Evolutionary conservation across 2,113 vertebrate species (phyloP), one percentile per base, ranked within the genome.

Genomic region (Elachura formosa): DNA sequence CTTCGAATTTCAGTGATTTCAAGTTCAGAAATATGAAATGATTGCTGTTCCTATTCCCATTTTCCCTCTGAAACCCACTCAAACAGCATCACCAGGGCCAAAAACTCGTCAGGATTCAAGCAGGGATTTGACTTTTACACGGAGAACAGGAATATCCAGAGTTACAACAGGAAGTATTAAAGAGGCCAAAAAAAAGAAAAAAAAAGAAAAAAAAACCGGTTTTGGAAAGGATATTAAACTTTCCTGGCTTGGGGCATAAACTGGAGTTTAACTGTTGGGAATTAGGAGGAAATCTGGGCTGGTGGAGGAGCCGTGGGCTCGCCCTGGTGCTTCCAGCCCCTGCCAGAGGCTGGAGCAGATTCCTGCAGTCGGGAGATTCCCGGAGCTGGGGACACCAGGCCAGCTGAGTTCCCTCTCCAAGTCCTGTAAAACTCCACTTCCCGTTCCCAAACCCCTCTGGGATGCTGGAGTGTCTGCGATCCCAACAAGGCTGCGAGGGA

Each of bases 191-290:
- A 33, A 56, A 56, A 6, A 45, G 64, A 38, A 66, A 40, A 24
- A 6, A 26, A 18, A n/a, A 25, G 34, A 24, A 25, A 6, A 40
- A 41, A 49, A 45, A 63, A 73, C 25, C 0, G 8, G 16, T 52
- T 91, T 91, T 95, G 95, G 94, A 95, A 94, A 94, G 93, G 91
- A 97, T 92, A 45, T 94, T 74, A 96, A 96, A 96, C 89, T 96
- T 97, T 94, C 95, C 95, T 97, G 96, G 95, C 95, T 95, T 69
- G 4, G 62, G 96, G 93, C 55, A 92, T 49, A 84, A 95, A 89
- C 49, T 58, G 73, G 90, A 95, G 91, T 40, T 55, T 40, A 94
- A 78, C 95, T 84, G n/a, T 91, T 75, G 95, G 94, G 93, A 96
- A 95, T 91, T 84, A 46, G 91, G 91, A 97, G 95, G 96, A 96